Evolutionary conservation across 2,113 vertebrate genomes (phyloP), one percentile per base, ranked within the genome.

Genomic region (Ellobius talpinus): DNA sequence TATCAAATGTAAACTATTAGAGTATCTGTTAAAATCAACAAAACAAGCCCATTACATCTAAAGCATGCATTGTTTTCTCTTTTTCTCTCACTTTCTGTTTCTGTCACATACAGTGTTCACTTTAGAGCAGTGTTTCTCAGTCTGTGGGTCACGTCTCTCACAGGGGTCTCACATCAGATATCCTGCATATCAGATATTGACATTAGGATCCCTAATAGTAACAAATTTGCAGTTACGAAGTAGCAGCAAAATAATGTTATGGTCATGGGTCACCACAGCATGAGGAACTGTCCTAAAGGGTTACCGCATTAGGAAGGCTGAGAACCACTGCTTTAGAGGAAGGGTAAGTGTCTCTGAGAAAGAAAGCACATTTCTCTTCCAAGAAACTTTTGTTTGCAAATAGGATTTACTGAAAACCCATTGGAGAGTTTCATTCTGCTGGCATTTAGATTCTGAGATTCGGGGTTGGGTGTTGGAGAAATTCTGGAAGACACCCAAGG

Each of bases 401-500:
- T 70, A 77, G 4, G 4, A 94, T 2, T 2, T 16, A 81, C 70
- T 89, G 47, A 91, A 90, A 95, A 70, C 70, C 36, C 55, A 47
- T 42, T 24, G 14, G 66, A 76, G 45, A 91, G 3, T 76, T 92
- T 72, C 72, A 92, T 33, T 94, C 11, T 61, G n/a, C 19, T 89
- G 8, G n/a, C 89, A 93, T 45, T 29, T 84, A 92, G 82, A 95
- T 95, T 58, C 50, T 87, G 61, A 94, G 87, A 77, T 91, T 89
- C 66, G 21, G 73, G 89, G 31, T 85, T 88, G 13, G 4, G 0
- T 79, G 70, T 72, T 79, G 50, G 90, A 81, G 5, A 88, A 58
- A 91, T 89, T 85, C 9, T 65, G 16, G 72, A 89, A 76, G 73
- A 26, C 5, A 19, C 73, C 73, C 78, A 78, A 79, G 70, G 88